Conservation (phyloP, 2,113 vertebrate species). For the Tursiops truncatus region DNA sequence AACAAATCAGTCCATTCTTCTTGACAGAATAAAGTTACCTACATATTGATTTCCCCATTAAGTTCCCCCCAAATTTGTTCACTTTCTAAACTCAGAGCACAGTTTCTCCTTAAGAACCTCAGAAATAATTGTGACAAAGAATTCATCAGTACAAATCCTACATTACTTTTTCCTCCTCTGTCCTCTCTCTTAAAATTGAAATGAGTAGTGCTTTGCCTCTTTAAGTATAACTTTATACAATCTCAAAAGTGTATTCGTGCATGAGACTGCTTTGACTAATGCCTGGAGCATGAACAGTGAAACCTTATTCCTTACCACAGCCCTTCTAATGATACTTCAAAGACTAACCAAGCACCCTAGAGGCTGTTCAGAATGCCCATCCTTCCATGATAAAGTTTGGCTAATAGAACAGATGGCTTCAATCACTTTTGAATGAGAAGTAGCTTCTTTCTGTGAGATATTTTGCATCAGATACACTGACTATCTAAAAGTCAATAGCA, state of each 20-base stretch:
- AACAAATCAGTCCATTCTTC: background rate
- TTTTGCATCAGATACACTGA: background rate
- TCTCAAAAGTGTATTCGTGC: constrained; percentile 63
- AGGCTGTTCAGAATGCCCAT: constrained; percentile 40
- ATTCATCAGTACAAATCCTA: background rate
- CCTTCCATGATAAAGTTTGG: constrained; percentile 18
- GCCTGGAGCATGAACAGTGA: constrained; percentile 72
- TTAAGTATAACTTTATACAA: constrained; percentile 66
- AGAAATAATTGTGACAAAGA: background rate
- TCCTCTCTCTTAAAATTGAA: constrained; percentile 43
- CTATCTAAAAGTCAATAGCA: background rate
- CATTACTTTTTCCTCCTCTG: constrained; percentile 9
- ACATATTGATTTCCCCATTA: constrained; percentile 33
- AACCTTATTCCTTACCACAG: constrained; percentile 58
- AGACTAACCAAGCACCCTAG: constrained; percentile 54
- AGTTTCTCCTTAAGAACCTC: background rate
- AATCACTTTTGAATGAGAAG: constrained; percentile 54
- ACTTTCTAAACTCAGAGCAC: constrained; percentile 56
- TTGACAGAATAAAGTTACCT: background rate
- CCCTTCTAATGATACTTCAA: constrained; percentile 76
- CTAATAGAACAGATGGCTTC: constrained; percentile 68
- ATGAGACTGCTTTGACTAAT: constrained; percentile 64
- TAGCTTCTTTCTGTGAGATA: constrained; percentile 41
- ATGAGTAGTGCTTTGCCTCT: constrained; percentile 44
- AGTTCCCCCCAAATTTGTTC: constrained; percentile 64